A percentile compares a stretch with the other conserved stretches of the same genome.
Evolutionary conservation across 2,797 vertebrate species (phyloP).

Genomic region (Melanotaenia maccullochi): DNA sequence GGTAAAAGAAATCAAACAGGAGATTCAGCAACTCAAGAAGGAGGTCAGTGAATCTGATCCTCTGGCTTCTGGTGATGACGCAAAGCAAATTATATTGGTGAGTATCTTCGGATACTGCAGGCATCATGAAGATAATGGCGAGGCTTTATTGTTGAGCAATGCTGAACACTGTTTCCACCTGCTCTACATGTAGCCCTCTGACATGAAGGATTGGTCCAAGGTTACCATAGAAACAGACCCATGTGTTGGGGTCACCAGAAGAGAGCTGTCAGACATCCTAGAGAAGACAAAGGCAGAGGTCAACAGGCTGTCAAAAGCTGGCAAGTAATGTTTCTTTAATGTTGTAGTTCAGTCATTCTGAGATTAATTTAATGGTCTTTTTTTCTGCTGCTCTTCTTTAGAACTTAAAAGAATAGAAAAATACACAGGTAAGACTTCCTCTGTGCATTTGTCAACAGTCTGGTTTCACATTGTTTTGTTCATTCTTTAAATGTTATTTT

Average conservation of each 20-base stretch:
- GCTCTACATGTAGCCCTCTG: slow-evolving; percentile 14
- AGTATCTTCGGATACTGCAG: slow-evolving; percentile 8
- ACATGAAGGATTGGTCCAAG: slow-evolving; percentile 83
- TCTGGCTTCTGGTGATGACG: slow-evolving; percentile 37
- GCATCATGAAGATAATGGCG: not conserved
- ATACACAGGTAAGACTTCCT: slow-evolving; percentile 76
- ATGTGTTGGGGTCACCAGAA: slow-evolving; percentile 79
- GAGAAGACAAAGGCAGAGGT: slow-evolving; percentile 75
- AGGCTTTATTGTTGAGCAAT: not conserved
- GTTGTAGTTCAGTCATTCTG: not conserved
- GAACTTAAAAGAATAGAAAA: slow-evolving; percentile 80
- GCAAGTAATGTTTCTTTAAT: slow-evolving; percentile 50
- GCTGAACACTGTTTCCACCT: slow-evolving; percentile 37
- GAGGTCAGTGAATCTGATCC: slow-evolving; percentile 42
- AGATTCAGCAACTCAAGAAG: slow-evolving; percentile 75
- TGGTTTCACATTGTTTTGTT: not conserved
- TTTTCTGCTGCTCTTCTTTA: slow-evolving; percentile 44
- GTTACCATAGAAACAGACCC: slow-evolving; percentile 80
- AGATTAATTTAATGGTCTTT: not conserved
- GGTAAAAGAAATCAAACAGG: slow-evolving; percentile 74
- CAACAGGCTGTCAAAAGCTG: slow-evolving; percentile 81
- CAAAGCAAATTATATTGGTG: slow-evolving; percentile 52
- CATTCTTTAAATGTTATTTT: not conserved
- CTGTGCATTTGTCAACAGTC: not conserved
- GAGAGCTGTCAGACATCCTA: slow-evolving; percentile 77